Base-by-base conservation (phyloP, 2,113 vertebrate genomes). In the Syrrhaptes paradoxus region DNA sequence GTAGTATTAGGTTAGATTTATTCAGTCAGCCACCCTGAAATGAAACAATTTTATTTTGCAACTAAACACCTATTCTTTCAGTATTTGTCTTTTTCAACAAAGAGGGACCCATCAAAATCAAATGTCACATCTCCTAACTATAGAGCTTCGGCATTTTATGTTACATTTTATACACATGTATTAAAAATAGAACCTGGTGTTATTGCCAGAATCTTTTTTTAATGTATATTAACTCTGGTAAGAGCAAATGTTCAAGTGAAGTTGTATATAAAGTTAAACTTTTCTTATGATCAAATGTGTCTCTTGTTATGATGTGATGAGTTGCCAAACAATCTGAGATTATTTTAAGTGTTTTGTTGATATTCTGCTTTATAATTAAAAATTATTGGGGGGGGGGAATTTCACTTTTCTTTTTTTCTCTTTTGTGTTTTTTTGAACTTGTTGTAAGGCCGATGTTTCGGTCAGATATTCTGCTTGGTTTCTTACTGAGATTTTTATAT, bases 401-500 rank as follows among this genome's bases (percentile, higher is more conserved):
- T 97, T 93, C 85, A 91, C 57, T 75, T 87, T 90, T 73, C 20
- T 62, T 93, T 84, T 96, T 87, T 78, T 80, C 9, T 70, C 14
- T 82, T 94, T 95, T 73, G 82, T 72, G n/a, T 57, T 93, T 97
- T 94, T 94, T 96, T 85, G 8, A 95, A 73, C 57, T 96, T 97
- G 91, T 96, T 98, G 97, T 98, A 98, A 98, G 96, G 96, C 97
- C 96, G 87, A 97, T 98, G 97, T 98, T 97, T 98, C 96, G 55
- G 96, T 98, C 98, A 96, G 93, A 97, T 96, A 98, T 97, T 98
- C 97, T 98, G 97, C 97, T 98, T 98, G 94, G 96, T 98, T 98
- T 98, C 98, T 97, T 98, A 98, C 97, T 98, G 97, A 98, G 87
- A 97, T 98, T 98, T 97, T 98, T 98, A 97, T 98, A 98, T 96